phyloP scores from a whole-genome alignment of 2,888 invertebrate genomes.

The Tenthredo scrophulariae region DNA sequence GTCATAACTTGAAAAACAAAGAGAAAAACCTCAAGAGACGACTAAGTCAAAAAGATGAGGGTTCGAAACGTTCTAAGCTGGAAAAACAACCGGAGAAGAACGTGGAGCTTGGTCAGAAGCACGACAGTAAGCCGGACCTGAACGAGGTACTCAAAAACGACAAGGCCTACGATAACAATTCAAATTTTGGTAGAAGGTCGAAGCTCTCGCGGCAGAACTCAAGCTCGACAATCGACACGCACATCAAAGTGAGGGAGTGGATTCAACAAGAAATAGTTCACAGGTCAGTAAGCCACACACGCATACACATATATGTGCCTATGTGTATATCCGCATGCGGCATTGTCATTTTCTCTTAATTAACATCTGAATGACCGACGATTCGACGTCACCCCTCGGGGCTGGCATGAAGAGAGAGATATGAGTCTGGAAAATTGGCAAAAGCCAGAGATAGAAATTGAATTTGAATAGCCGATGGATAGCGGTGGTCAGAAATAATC shows the following conservation, averaged over 20 bases:
- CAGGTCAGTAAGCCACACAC: conserved; percentile 72
- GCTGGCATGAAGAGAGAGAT: neutral
- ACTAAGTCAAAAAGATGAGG: conserved; percentile 79
- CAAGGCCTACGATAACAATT: conserved; percentile 77
- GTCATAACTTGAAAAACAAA: conserved; percentile 80
- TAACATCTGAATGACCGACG: neutral
- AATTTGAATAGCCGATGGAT: neutral
- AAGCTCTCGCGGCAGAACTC: conserved; percentile 87
- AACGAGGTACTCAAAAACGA: conserved; percentile 76
- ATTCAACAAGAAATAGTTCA: conserved; percentile 89
- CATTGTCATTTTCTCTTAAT: neutral
- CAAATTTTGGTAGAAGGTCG: conserved; percentile 81
- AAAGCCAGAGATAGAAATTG: neutral
- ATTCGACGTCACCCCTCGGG: neutral
- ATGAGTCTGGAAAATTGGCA: neutral
- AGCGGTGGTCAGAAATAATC: neutral
- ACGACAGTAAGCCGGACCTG: conserved; percentile 76
- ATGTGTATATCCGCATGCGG: neutral
- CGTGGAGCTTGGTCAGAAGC: conserved; percentile 79
- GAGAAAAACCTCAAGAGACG: conserved; percentile 79
- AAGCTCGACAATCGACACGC: conserved; percentile 90
- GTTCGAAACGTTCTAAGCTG: conserved; percentile 71
- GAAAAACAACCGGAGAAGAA: conserved; percentile 80
- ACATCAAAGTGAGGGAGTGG: conserved; percentile 93
- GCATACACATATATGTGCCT: neutral